Conservation (phyloP, 2,797 vertebrate species). For the Delichon dasypus region DNA sequence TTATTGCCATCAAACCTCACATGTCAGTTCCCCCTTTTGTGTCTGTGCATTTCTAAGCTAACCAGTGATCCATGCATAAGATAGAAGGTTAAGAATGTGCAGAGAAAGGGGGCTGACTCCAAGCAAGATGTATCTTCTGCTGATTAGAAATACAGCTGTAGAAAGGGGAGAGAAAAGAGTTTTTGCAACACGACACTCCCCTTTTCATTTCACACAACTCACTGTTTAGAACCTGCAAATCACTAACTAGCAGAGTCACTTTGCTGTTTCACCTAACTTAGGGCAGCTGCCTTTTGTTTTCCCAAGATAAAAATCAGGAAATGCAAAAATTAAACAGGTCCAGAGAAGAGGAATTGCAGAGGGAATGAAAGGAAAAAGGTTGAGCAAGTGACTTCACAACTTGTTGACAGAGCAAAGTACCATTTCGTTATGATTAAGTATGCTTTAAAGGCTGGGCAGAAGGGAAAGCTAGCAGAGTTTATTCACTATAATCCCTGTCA, state of each 20-base stretch:
- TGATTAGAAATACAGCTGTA: constrained; percentile 96
- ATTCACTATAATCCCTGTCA: neutral
- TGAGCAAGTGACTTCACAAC: constrained; percentile 59
- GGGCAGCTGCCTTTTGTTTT: constrained; percentile 78
- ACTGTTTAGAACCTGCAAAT: constrained; percentile 59
- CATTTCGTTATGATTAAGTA: constrained; percentile 34
- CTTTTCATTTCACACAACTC: constrained; percentile 61
- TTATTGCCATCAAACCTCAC: constrained; percentile 96
- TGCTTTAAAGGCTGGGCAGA: neutral
- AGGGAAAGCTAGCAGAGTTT: neutral
- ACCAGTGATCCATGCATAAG: constrained; percentile 99
- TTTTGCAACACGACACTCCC: constrained; percentile 58
- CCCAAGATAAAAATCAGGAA: constrained; percentile 79
- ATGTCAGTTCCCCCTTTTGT: constrained; percentile 98
- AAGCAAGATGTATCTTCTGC: constrained; percentile 93
- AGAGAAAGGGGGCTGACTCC: constrained; percentile 88
- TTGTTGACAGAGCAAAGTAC: constrained; percentile 62
- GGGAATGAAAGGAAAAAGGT: constrained; percentile 51
- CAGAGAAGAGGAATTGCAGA: constrained; percentile 39
- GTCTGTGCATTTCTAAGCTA: constrained; percentile 96
- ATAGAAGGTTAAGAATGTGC: constrained; percentile 93
- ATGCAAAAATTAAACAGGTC: constrained; percentile 71
- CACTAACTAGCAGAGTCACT: constrained; percentile 59
- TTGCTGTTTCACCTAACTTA: constrained; percentile 60
- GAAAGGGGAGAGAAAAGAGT: constrained; percentile 76